These are phyloP conservation scores for Lacanobia wlatinum DNA, from an alignment of 2,888 invertebrate genomes.

Conservation along the genomic window DNA sequence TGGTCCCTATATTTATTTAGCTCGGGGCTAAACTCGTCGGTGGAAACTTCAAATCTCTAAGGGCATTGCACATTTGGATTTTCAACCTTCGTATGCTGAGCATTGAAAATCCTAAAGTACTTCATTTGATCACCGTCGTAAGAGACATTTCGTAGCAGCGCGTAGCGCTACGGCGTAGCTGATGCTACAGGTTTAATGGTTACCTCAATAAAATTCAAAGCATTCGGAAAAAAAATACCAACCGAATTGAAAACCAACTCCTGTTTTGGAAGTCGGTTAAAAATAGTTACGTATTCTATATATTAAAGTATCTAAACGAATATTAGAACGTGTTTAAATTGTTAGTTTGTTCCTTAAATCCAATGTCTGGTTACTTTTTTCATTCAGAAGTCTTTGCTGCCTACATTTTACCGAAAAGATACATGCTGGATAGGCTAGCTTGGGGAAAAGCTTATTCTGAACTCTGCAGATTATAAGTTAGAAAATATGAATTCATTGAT, in stretches of 20 bases:
- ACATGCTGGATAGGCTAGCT: no score
- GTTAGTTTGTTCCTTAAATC: not conserved
- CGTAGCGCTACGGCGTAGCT: constrained; percentile 58
- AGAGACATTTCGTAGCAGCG: constrained; percentile 30
- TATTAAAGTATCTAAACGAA: not conserved
- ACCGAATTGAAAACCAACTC: no score
- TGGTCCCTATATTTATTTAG: no score
- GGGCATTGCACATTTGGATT: not conserved
- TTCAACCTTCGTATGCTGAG: not conserved
- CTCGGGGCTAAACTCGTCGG: not conserved
- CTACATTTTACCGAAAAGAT: no score
- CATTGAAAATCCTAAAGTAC: not conserved
- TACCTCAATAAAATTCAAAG: not conserved
- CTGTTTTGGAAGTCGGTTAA: no score
- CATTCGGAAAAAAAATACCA: not conserved
- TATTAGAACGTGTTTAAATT: no score
- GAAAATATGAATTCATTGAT: no score
- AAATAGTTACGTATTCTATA: not conserved
- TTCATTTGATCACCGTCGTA: no score
- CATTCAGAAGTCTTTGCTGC: no score
- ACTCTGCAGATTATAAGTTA: no score
- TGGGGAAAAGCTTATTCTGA: no score
- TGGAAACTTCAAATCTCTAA: not conserved
- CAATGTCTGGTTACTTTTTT: no score
- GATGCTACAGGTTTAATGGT: constrained; percentile 31